phyloP scores from a whole-genome alignment of 1,140 invertebrate species.

The Lethocerus indicus region DNA sequence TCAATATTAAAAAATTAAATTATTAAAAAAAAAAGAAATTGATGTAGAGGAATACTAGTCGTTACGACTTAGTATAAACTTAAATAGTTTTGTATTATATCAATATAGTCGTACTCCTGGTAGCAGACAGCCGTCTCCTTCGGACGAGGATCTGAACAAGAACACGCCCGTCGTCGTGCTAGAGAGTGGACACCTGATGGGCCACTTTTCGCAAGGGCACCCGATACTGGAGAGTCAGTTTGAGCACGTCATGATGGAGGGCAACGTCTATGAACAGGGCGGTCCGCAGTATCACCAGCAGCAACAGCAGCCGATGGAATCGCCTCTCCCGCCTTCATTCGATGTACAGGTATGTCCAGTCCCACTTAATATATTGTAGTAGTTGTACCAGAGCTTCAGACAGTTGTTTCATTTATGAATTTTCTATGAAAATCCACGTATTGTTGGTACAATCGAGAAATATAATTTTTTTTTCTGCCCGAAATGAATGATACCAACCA shows the following conservation, averaged over 20 bases:
- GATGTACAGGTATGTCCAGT: constrained; percentile 34
- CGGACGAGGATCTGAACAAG: constrained; percentile 60
- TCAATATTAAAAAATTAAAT: too few species aligned
- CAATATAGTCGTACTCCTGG: constrained; percentile 59
- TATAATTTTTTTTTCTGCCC: too few species aligned
- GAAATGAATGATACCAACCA: too few species aligned
- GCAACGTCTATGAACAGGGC: constrained; percentile 11
- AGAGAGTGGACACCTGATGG: constrained; percentile 31
- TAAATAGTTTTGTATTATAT: neutral
- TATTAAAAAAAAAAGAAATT: too few species aligned
- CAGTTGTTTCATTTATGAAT: too few species aligned
- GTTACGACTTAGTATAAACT: neutral
- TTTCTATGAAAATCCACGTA: too few species aligned
- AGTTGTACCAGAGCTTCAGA: too few species aligned
- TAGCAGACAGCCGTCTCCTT: constrained; percentile 79
- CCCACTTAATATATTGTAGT: too few species aligned
- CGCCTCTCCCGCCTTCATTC: constrained; percentile 28
- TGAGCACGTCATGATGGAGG: constrained; percentile 18
- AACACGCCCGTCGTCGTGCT: constrained; percentile 25
- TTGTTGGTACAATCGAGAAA: too few species aligned
- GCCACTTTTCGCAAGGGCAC: constrained; percentile 32
- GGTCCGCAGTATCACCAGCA: constrained; percentile 22
- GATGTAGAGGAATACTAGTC: neutral
- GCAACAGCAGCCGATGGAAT: constrained; percentile 38
- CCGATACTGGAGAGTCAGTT: constrained; percentile 19